A percentile compares a stretch with the other conserved stretches of the same genome.
These are phyloP conservation scores for Microtus pennsylvanicus DNA, from an alignment of 2,113 vertebrate genomes.

Conservation along the genomic window DNA sequence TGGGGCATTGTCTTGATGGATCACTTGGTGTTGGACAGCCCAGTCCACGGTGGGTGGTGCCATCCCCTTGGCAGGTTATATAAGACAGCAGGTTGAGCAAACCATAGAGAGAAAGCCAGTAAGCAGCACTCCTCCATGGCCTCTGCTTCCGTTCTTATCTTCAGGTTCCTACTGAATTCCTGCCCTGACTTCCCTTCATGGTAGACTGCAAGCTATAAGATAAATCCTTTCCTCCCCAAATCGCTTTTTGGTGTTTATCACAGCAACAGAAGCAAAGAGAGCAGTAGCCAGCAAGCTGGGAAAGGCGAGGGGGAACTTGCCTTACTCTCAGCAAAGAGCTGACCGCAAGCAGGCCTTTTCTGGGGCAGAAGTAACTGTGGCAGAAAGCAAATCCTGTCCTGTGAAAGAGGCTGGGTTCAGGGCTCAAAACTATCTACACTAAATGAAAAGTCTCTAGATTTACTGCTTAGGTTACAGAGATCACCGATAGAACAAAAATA, in stretches of 20 bases:
- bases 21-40: not conserved
- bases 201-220: not conserved
- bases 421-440: too few relatives aligned
- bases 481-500: not conserved
- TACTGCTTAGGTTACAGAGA: not conserved
- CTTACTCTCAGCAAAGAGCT: not conserved
- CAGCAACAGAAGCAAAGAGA: not conserved
- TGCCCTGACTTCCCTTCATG: not conserved
- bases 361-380: not conserved
- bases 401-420: not conserved
- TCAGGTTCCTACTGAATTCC: not conserved
- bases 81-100: not conserved
- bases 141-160: not conserved
- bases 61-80: not conserved
- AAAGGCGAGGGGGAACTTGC: not conserved
- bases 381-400: not conserved
- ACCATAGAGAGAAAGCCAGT: not conserved
- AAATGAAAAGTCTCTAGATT: not conserved
- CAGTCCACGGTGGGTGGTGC: not conserved
- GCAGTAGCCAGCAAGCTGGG: not conserved
- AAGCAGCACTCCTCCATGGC: not conserved
- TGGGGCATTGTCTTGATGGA: not conserved
- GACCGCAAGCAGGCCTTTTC: not conserved
- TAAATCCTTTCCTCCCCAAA: not conserved
- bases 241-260: not conserved